These are phyloP conservation scores for Chromis chromis DNA, from an alignment of 2,797 vertebrate genomes.

Conservation along the genomic window DNA sequence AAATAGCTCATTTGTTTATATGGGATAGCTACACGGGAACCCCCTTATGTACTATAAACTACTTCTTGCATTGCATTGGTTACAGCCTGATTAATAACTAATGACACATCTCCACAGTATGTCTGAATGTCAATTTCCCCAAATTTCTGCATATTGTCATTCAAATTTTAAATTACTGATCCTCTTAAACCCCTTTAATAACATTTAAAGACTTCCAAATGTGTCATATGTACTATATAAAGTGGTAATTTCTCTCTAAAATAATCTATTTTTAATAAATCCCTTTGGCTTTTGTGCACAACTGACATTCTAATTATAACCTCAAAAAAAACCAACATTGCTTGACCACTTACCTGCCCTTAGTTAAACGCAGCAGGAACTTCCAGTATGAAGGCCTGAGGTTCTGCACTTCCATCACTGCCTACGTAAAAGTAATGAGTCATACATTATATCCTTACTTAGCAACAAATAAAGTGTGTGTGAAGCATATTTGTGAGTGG, in stretches of 20 bases:
- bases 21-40: too few relatives aligned
- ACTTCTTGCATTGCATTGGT: too few relatives aligned
- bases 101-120: not conserved
- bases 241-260: too few relatives aligned
- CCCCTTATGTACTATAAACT: too few relatives aligned
- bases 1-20: too few relatives aligned
- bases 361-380: slow-evolving; percentile 93
- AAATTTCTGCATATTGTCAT: not conserved
- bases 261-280: too few relatives aligned
- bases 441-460: not conserved
- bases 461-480: not conserved
- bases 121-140: not conserved
- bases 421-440: slow-evolving; percentile 78
- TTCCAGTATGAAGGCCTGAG: slow-evolving; percentile 99
- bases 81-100: not conserved
- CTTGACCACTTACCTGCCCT: slow-evolving; percentile 88
- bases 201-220: not conserved
- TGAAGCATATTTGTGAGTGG: not conserved
- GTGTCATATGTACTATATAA: too few relatives aligned
- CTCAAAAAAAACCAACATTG: not conserved
- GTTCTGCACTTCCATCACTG: slow-evolving; percentile 98
- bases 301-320: not conserved
- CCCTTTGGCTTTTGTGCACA: not conserved
- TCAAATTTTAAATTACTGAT: not conserved
- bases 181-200: not conserved